These are phyloP conservation scores for Trogon melanurus DNA, from an alignment of 2,113 vertebrate species.

Conservation along the genomic window DNA sequence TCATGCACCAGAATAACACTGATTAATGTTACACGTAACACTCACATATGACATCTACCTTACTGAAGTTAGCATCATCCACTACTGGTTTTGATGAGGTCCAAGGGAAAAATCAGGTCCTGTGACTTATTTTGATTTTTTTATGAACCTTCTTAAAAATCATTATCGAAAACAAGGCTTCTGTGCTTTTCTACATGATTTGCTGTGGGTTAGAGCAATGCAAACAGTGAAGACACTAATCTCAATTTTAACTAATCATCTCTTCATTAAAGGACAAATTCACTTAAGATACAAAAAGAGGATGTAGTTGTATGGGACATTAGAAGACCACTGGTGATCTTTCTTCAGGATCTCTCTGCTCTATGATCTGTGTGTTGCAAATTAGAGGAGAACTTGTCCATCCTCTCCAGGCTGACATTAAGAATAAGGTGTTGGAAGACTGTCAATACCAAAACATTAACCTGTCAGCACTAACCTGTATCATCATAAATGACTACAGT, in stretches of 20 bases:
- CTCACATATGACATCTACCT: accelerated
- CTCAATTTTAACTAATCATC: not conserved
- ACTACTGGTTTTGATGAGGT: not conserved
- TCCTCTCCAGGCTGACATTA: not conserved
- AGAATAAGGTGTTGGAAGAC: not conserved
- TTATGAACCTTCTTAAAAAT: not conserved
- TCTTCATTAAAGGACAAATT: not conserved
- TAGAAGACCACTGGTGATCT: not conserved
- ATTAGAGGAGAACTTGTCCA: not conserved
- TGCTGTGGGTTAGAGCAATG: not conserved
- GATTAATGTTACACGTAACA: accelerated
- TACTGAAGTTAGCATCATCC: not conserved
- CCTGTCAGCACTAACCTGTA: not conserved
- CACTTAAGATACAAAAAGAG: not conserved
- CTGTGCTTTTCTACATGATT: not conserved
- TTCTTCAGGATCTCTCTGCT: not conserved
- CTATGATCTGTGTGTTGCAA: not conserved
- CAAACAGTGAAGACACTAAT: not conserved
- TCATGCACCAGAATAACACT: not conserved
- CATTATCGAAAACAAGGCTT: not conserved
- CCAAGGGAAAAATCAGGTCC: not conserved
- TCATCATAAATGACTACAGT: not conserved
- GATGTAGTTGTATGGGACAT: not conserved
- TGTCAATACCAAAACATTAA: not conserved
- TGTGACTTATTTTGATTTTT: not conserved